Evolutionary conservation across 2,113 vertebrate species (phyloP).

Genomic region (Gopherus evgoodei): DNA sequence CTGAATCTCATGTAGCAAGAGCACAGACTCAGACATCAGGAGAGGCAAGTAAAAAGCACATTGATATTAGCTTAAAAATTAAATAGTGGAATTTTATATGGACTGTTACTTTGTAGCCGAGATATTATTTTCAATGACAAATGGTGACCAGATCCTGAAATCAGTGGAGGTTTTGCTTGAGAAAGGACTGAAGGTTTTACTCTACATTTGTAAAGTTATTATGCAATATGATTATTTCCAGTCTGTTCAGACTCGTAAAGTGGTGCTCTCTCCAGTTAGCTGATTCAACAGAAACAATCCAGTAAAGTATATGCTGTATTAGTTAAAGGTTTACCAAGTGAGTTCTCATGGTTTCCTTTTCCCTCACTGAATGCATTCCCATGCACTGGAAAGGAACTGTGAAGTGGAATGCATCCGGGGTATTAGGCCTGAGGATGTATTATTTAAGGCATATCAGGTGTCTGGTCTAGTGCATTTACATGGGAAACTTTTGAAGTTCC

Average conservation of each 20-base stretch:
- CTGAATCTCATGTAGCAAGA: not conserved
- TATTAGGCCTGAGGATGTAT: conserved; percentile 68
- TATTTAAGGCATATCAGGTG: conserved; percentile 68
- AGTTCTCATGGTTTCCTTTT: conserved; percentile 66
- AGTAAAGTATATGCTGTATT: conserved; percentile 31
- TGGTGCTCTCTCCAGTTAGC: conserved; percentile 29
- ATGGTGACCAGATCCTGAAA: not conserved
- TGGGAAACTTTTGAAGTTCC: conserved; percentile 67
- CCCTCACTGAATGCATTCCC: conserved; percentile 60
- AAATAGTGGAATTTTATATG: not conserved
- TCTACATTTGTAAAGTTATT: not conserved
- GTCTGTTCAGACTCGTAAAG: not conserved
- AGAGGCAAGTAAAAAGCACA: not conserved
- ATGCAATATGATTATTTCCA: conserved; percentile 28
- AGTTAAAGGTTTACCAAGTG: conserved; percentile 70
- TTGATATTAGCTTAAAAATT: not conserved
- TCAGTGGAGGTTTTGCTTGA: not conserved
- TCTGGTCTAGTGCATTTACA: conserved; percentile 62
- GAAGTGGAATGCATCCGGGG: conserved; percentile 70
- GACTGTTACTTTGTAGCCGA: not conserved
- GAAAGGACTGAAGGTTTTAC: not conserved
- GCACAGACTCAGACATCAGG: not conserved
- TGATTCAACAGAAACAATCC: conserved; percentile 47
- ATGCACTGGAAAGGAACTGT: conserved; percentile 73
- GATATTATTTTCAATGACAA: not conserved